Evolutionary conservation across 2,888 invertebrate genomes (phyloP), one percentile per base, ranked within the genome.

Genomic region (Microplitis manilae): DNA sequence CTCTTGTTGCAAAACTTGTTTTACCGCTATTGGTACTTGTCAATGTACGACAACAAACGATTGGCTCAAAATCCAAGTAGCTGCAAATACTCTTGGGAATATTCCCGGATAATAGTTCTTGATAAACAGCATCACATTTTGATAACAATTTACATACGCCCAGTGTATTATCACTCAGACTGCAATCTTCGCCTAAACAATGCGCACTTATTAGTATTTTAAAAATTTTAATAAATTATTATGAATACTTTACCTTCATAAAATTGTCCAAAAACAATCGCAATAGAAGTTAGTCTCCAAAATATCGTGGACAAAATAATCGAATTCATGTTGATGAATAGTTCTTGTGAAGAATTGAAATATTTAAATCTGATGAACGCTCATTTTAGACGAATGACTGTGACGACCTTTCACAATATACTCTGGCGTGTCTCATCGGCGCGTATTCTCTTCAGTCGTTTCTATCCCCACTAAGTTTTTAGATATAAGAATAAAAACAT

Each of bases 31-130:
- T 38, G n/a, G 64, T 13, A 20, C 8, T 6, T 41, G 9, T 50
- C 50, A 41, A n/a, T 59, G 88, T 50, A 50, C 50, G 87, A 77
- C 89, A 89, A 68, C 89, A 89, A 0, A 89, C 82, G 0, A 89
- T 74, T 5, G 87, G 86, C 0, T 83, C 80, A 1, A 71, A 78
- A 41, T 76, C 65, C 1, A 9, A 2, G 70, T 77, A 88, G 6
- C 84, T 83, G 39, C 89, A 89, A 0, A 82, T 7, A 0, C 7
- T 68, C 0, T 75, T 72, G 1, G 87, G 86, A 4, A 70, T 38
- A 0, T 77, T 76, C 2, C 88, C 88, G n/a, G 81, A 69, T 2
- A 87, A 50, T 2, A 88, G 73, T 1, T 83, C 76, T 0, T 84
- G 39, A 72, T 85, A 84, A 38, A 87, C 84, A 1, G 78, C 17